Base-by-base conservation (phyloP, 2,113 vertebrate genomes). In the Labrus mixtus region DNA sequence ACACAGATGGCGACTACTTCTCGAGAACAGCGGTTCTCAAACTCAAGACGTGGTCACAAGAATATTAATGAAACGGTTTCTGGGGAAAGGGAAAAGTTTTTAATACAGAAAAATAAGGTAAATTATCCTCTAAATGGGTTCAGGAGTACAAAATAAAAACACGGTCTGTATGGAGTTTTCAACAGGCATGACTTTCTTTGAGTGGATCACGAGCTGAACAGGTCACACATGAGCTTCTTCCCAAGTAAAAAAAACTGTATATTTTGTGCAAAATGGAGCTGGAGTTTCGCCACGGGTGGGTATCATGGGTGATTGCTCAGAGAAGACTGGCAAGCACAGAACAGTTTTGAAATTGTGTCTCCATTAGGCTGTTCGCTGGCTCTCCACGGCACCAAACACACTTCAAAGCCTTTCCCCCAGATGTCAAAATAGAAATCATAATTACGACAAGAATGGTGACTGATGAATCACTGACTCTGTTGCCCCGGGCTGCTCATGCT, bases 351-450 rank as follows among this genome's bases (percentile, higher is more conserved):
- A 73, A 79, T 68, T 75, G 64, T 1, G 23, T 79, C 83, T 82
- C 79, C 79, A 75, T 79, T 73, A 80, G 77, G 57, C 64, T 82
- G 43, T 41, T 82, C 36, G 54, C 45, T 8, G 59, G 68, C 53
- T 90, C 74, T 68, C 73, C 48, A 51, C 43, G 10, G 68, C 68
- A 72, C 71, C 68, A 68, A 81, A 78, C 80, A 20, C 79, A 80
- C 84, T 82, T 82, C 80, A 82, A 81, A 88, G 84, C 76, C 76
- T 84, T 73, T 37, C 74, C 70, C 36, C 60, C 78, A 68, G 59
- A 82, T 78, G 67, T 87, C 73, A 76, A 86, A 87, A 86, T 79
- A 84, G 83, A 79, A 88, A 76, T 83, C 74, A 73, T 87, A 83
- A 87, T 91, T 64, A 83, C 57, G 59, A 85, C 61, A 83, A 81